phyloP scores from a whole-genome alignment of 2,113 vertebrate species.

The Ciconia stormi region DNA sequence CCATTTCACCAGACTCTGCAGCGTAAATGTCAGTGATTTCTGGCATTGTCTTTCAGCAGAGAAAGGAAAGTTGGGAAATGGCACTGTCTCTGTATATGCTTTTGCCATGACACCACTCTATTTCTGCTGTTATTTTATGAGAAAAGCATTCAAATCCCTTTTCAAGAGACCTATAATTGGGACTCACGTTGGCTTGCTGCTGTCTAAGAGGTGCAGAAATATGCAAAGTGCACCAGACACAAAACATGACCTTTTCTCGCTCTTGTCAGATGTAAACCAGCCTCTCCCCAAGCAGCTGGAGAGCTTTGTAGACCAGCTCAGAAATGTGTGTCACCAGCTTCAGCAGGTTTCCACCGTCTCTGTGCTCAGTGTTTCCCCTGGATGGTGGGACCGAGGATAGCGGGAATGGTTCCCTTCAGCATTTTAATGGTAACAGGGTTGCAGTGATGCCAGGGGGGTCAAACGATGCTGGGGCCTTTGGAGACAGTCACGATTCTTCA shows the following conservation, averaged over 20 bases:
- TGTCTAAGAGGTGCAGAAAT: background rate
- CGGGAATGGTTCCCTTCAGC: background rate
- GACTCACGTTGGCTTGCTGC: background rate
- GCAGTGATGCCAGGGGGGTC: background rate
- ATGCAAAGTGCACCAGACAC: background rate
- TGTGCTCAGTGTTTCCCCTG: background rate
- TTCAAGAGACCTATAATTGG: background rate
- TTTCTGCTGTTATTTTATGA: background rate
- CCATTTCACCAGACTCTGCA: background rate
- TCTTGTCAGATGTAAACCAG: background rate
- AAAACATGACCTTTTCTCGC: background rate
- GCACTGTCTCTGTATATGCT: background rate
- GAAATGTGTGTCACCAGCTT: background rate
- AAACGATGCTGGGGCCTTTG: background rate
- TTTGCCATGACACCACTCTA: background rate
- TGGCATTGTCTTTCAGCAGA: background rate
- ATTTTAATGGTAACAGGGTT: background rate
- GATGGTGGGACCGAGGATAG: accelerated
- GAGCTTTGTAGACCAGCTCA: background rate
- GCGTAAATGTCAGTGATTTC: background rate
- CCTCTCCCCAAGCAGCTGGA: background rate
- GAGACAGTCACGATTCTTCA: background rate
- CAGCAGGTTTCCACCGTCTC: background rate
- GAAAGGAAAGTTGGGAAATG: background rate
- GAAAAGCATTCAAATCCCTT: background rate